Conservation (phyloP, 1,140 invertebrate genomes). For the Parasteatoda tepidariorum region DNA sequence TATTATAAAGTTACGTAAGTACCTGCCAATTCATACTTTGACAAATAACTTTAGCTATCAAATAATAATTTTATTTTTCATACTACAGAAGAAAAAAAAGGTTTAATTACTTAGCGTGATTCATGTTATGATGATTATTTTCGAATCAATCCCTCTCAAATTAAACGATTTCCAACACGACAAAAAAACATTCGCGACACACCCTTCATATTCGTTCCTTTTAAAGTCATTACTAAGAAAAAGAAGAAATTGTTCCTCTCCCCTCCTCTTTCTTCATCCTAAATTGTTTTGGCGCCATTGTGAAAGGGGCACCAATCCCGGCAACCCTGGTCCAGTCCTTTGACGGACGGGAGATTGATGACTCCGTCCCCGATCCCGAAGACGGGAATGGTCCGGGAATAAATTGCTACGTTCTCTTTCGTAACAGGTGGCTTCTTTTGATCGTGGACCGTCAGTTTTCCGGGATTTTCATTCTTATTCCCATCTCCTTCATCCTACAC, state of each 20-base stretch:
- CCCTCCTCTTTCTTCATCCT: not conserved
- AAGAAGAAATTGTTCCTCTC: not conserved
- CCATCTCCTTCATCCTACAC: not conserved
- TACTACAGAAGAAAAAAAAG: too few species aligned
- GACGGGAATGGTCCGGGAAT: constrained; percentile 1
- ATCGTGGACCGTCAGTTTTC: not conserved
- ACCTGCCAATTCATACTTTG: too few species aligned
- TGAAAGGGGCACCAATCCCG: not conserved
- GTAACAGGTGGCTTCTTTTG: constrained; percentile 6
- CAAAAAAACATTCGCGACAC: too few species aligned
- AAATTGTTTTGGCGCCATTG: not conserved
- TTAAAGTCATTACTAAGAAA: too few species aligned
- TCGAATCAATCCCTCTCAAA: too few species aligned
- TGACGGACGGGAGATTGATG: constrained; percentile 1
- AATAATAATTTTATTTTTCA: too few species aligned
- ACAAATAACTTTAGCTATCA: too few species aligned
- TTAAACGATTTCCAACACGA: too few species aligned
- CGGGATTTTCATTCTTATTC: constrained; percentile 4
- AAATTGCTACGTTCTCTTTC: not conserved
- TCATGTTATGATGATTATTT: too few species aligned
- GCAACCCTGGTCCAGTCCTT: not conserved
- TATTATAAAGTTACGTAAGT: too few species aligned
- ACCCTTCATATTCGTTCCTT: too few species aligned
- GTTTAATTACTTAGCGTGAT: too few species aligned
- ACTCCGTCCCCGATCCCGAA: not conserved